Evolutionary conservation across 1,140 invertebrate genomes (phyloP), one percentile per base, ranked within the genome.

Genomic region (Lineus longissimus): DNA sequence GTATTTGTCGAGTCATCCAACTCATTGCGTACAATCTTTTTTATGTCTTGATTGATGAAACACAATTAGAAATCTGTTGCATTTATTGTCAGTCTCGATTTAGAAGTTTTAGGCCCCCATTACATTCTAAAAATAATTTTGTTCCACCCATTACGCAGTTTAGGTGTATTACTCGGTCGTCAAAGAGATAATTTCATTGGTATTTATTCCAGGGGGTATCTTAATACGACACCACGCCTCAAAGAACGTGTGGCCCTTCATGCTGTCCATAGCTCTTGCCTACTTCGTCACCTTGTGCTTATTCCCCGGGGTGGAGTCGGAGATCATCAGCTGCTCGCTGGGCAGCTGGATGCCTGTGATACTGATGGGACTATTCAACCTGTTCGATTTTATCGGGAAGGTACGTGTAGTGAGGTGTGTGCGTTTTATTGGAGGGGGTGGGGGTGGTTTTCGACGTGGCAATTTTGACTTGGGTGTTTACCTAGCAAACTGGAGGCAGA

Each of bases 271-370:
- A 60, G 69, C 87, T 0, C 76, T 92, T 29, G 91, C 91, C 17
- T 95, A 95, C 74, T 91, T 91, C 73, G 91, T 93, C 0, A 95
- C 92, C 0, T 83, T 94, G 0, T 91, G 89, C 62, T 82, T 95
- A 1, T 95, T 95, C 73, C 93, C 93, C 2, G 93, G 92, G 29
- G 92, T 95, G 27, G 87, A 91, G 61, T 92, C 91, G 0, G 92
- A 95, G 80, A 89, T 95, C 33, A 85, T 88, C 36, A 93, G 90
- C 33, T 94, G 92, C 71, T 85, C 85, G 23, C 87, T 92, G 27
- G 87, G 87, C 7, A 88, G 88, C 1, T 95, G 93, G 92, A 93
- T 94, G 91, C 92, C 92, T 0, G 91, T 95, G 1, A 84, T 94
- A 17, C 81, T 95, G 30, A 94, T 95, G 91, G 88, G 91, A 9